Base-by-base conservation (phyloP, 2,888 invertebrate species). In the Graphium colonna region DNA sequence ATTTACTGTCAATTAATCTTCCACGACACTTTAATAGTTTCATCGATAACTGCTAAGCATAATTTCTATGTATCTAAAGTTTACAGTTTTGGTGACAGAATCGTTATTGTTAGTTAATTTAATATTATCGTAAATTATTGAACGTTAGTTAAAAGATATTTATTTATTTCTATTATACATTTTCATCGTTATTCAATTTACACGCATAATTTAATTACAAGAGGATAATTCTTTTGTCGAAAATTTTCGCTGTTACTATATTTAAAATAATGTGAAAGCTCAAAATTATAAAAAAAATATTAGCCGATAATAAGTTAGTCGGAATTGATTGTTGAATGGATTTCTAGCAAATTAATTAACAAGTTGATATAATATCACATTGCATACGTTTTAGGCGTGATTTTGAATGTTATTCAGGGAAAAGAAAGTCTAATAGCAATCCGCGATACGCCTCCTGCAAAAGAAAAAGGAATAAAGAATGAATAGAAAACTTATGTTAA, bases 241-340 rank as follows among this genome's bases (percentile, higher is more conserved):
- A 1, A 18, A 9, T 15, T 26, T 44, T 54, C 31, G 12, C 44
- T 49, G 31, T 44, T 40, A 28, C 43, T 43, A 49, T 48, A 48
- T 48, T 42, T 40, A 51, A 51, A 60, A 60, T 60, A 60, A 65
- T 65, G 61, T 67, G 60, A 63, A 64, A 67, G 73, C 73, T 73
- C 73, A 73, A 73, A 71, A 65, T 66, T 64, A 50, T 55, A 33
- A 21, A 46, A 50, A 52, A 45, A 50, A 36, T 31, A 10, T 41
- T 55, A 55, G 54, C 50, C 41, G 13, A 41, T 50, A 50, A 45
- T 50, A 21, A 54, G 39, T 49, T 45, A 54, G 49, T 49, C 44
- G 48, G 44, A 49, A 49, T 54, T 54, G 40, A 33, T 49, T 40
- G 44, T 54, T 54, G 40, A 31, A 45, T 44, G 39, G 12, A 40